Evolutionary conservation across 92 coral and sea anemone genomes (phyloP).

Genomic region (Parazoanthus darwini): DNA sequence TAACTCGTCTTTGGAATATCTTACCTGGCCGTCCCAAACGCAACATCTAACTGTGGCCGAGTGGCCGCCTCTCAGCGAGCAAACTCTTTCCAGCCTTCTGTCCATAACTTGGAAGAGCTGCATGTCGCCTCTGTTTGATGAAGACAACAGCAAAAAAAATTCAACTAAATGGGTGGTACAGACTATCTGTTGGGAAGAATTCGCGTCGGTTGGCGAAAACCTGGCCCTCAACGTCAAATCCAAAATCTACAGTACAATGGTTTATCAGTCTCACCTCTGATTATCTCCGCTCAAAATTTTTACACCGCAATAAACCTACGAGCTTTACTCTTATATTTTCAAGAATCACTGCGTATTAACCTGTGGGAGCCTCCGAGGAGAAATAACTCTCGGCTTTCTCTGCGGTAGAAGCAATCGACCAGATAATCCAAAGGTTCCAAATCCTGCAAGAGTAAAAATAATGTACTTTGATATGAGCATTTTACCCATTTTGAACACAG

Average conservation of each 20-base stretch:
- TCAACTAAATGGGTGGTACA: not conserved
- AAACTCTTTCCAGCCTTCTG: slow-evolving; percentile 47
- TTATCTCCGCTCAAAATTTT: too few relatives aligned
- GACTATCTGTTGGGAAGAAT: too few relatives aligned
- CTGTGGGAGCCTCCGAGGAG: slow-evolving; percentile 71
- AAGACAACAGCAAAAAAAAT: not conserved
- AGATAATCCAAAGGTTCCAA: slow-evolving; percentile 61
- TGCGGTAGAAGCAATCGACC: slow-evolving; percentile 65
- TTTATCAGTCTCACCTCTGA: too few relatives aligned
- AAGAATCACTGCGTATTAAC: slow-evolving; percentile 24
- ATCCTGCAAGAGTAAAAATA: slow-evolving; percentile 42
- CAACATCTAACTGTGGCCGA: slow-evolving; percentile 74
- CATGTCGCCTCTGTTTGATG: slow-evolving; percentile 55
- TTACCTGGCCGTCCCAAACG: slow-evolving; percentile 67
- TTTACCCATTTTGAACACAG: too few relatives aligned
- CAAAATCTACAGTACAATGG: too few relatives aligned
- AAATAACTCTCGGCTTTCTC: slow-evolving; percentile 51
- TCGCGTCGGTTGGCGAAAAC: too few relatives aligned
- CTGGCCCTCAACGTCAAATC: too few relatives aligned
- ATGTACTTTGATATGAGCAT: not conserved
- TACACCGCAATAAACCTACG: too few relatives aligned
- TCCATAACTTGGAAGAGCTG: slow-evolving; percentile 64
- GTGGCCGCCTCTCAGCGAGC: slow-evolving; percentile 65
- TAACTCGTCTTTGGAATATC: not conserved
- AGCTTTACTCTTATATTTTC: not conserved